Conservation (phyloP, 2,113 vertebrate genomes). For the Triplophysa rosa region DNA sequence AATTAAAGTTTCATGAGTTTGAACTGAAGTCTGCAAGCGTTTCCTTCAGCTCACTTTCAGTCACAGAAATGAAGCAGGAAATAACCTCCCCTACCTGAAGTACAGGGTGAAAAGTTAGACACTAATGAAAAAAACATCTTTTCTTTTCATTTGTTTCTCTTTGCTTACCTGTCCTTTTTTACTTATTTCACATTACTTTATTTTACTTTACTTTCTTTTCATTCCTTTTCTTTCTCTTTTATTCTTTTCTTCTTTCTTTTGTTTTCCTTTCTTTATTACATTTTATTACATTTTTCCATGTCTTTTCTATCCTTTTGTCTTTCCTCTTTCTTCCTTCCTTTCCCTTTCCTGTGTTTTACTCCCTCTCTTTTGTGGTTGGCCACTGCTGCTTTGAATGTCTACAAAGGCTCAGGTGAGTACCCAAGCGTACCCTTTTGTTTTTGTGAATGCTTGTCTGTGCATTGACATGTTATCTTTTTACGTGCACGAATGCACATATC, state of each 20-base stretch:
- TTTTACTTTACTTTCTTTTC: not conserved
- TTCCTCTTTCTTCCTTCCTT: constrained; percentile 72
- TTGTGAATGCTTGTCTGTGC: not conserved
- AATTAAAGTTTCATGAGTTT: constrained; percentile 43
- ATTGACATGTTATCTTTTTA: not conserved
- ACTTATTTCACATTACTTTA: not conserved
- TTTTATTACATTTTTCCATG: too few relatives aligned
- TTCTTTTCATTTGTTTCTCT: not conserved
- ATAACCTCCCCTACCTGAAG: not conserved
- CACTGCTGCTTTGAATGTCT: constrained; percentile 82
- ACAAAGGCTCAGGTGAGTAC: constrained; percentile 89
- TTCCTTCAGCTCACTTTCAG: constrained; percentile 41
- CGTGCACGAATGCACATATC: not conserved
- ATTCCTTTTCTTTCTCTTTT: not conserved
- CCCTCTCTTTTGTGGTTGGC: constrained; percentile 48
- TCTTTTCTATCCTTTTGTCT: constrained; percentile 52
- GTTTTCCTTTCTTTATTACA: too few relatives aligned
- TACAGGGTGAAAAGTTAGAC: not conserved
- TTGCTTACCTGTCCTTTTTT: not conserved
- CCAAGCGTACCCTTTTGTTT: not conserved
- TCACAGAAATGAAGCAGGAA: constrained; percentile 43
- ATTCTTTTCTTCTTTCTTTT: not conserved
- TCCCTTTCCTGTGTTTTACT: constrained; percentile 49
- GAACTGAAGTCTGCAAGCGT: constrained; percentile 21
- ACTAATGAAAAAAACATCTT: constrained; percentile 33